Evolutionary conservation across 2,113 vertebrate genomes (phyloP).

Genomic region (Fulica atra): DNA sequence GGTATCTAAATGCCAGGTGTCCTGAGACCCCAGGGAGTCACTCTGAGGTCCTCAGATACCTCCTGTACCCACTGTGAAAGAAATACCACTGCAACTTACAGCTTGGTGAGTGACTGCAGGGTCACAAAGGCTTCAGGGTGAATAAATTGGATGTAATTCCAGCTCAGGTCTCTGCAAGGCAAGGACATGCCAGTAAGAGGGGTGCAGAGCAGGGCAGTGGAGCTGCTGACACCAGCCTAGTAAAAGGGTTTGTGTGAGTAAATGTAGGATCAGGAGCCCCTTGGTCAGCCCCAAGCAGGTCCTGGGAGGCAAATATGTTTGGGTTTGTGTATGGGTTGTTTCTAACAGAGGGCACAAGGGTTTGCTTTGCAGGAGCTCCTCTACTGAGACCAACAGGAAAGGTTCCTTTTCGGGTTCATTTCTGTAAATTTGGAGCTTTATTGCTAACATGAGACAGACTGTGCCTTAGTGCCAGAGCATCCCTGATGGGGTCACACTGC

Average conservation of each 20-base stretch:
- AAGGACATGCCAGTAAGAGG: conserved; percentile 1
- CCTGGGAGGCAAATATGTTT: background rate
- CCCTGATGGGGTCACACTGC: background rate
- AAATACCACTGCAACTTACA: conserved; percentile 81
- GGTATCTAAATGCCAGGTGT: background rate
- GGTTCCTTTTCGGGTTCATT: background rate
- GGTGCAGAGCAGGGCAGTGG: background rate
- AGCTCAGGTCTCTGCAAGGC: conserved; percentile 88
- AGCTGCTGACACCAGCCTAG: background rate
- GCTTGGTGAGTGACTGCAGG: conserved; percentile 87
- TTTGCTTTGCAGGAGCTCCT: background rate
- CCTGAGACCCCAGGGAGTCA: background rate
- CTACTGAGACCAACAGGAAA: background rate
- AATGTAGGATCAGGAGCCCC: background rate
- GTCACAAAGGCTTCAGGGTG: conserved; percentile 88
- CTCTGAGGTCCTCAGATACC: background rate
- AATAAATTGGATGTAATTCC: conserved; percentile 87
- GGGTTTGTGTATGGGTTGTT: background rate
- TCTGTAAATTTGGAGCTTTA: background rate
- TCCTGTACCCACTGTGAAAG: background rate
- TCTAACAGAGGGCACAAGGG: background rate
- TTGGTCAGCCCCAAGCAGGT: background rate
- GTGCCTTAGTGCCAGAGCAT: background rate
- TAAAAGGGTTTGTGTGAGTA: background rate
- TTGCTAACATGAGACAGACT: background rate